Base-by-base conservation (phyloP, 2,113 vertebrate genomes). In the Petromus typicus region DNA sequence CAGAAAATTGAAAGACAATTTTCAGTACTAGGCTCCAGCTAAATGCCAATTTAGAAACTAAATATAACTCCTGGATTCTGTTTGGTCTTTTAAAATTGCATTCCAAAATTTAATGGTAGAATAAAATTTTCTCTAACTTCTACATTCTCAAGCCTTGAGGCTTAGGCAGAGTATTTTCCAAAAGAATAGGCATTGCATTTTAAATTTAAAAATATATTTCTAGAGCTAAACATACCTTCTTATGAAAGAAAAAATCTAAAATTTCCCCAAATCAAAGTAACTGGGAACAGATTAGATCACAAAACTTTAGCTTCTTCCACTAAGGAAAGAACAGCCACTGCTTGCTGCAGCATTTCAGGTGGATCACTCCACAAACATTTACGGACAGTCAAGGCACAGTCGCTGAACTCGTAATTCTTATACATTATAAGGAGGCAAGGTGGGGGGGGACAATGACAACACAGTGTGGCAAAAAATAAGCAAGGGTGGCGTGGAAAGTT, bases 1-100 rank as follows among this genome's bases (percentile, higher is more conserved):
- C 89, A 96, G 71, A 90, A 97, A 98, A 97, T 7, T 94, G 86
- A 98, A 98, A 97, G 48, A 86, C 30, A 97, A 93, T 94, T 96
- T 86, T 95, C 61, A 96, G 93, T 95, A 94, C 30, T 69, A n/a
- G 76, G 12, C 1, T 97, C 14, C 95, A 97, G 89, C 25, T 95
- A 95, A 98, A 96, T 37, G 2, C 3, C 59, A 95, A 32, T 93
- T 97, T 92, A 97, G 86, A 97, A 97, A 95, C 73, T 94, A 97
- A 92, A 66, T 97, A 59, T 86, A 97, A 93, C 32, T 80, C 10
- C 78, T 95, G 34, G 89, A 94, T 97, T 97, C 95, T 96, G 25
- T 91, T 97, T 93, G 7, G 80, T 80, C 14, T 90, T 95, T 92
- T 51, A n/a, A 93, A 97, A 86, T 71, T 97, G 57, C 32, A 82